Conservation (phyloP, 2,113 vertebrate genomes). For the Octodon degus region DNA sequence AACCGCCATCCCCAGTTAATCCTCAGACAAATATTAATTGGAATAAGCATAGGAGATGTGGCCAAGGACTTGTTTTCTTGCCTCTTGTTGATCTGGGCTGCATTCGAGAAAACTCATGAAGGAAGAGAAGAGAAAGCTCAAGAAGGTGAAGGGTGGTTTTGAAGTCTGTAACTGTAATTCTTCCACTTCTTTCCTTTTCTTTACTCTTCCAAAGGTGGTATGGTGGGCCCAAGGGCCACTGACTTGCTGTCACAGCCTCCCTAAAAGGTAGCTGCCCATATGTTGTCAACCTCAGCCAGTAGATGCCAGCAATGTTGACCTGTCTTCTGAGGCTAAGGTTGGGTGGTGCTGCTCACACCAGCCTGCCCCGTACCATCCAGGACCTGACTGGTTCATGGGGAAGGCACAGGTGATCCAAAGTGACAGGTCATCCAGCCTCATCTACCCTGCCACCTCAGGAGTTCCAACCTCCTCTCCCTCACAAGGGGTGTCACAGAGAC, state of each 20-base stretch:
- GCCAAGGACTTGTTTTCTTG: conserved; percentile 60
- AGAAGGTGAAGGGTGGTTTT: neutral
- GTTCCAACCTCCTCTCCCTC: neutral
- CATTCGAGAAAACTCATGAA: conserved; percentile 25
- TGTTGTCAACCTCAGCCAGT: neutral
- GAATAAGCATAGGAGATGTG: conserved; percentile 67
- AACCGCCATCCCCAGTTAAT: neutral
- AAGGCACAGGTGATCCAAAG: conserved; percentile 11
- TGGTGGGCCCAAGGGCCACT: fast-evolving
- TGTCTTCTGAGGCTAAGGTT: neutral
- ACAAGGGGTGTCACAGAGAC: neutral
- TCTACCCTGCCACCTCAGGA: neutral
- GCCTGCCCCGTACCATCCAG: neutral
- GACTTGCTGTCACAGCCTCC: neutral
- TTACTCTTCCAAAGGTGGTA: neutral
- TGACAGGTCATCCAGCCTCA: neutral
- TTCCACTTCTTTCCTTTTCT: neutral
- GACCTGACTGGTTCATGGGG: neutral
- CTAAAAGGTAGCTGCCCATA: neutral
- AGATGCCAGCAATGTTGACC: neutral
- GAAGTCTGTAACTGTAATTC: neutral
- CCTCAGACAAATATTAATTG: conserved; percentile 17
- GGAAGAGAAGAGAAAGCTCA: neutral
- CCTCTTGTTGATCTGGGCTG: conserved; percentile 54
- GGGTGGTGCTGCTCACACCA: neutral